These are phyloP conservation scores for Microctonus hyperodae DNA, from an alignment of 2,888 invertebrate species.

Conservation along the genomic window DNA sequence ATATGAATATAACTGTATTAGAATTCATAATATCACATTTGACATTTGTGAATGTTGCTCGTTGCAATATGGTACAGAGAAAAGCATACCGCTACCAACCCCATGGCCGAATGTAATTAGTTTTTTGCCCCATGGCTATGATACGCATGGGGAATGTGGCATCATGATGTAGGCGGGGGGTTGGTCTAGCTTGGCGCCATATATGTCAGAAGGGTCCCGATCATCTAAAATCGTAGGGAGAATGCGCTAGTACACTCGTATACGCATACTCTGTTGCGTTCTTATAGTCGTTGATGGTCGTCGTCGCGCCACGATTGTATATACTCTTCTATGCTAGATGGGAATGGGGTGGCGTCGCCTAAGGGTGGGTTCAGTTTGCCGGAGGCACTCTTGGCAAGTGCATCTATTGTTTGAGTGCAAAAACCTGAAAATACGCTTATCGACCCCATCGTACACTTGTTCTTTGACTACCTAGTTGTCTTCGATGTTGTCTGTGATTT, in stretches of 20 bases:
- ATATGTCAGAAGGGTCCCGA: constrained; percentile 43
- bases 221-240: constrained; percentile 16
- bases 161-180: constrained; percentile 31
- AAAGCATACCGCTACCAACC: constrained; percentile 38
- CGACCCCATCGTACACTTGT: constrained; percentile 30
- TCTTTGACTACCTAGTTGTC: constrained; percentile 28
- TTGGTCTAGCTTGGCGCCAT: constrained; percentile 43
- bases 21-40: constrained; percentile 50
- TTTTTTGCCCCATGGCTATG: constrained; percentile 58
- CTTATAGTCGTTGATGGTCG: constrained; percentile 32
- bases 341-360: constrained; percentile 46
- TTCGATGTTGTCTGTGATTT: constrained; percentile 29
- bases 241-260: constrained; percentile 6
- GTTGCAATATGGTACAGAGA: constrained; percentile 53
- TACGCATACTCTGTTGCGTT: constrained; percentile 32
- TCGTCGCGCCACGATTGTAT: constrained; percentile 22
- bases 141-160: constrained; percentile 46
- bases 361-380: constrained; percentile 57
- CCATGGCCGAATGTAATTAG: constrained; percentile 58
- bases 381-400: constrained; percentile 58
- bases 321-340: constrained; percentile 26
- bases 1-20: too few relatives aligned
- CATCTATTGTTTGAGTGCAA: constrained; percentile 57
- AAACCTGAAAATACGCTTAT: constrained; percentile 57
- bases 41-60: constrained; percentile 44